Evolutionary conservation across 2,888 invertebrate species (phyloP).

Genomic region (Oscheius sp.): DNA sequence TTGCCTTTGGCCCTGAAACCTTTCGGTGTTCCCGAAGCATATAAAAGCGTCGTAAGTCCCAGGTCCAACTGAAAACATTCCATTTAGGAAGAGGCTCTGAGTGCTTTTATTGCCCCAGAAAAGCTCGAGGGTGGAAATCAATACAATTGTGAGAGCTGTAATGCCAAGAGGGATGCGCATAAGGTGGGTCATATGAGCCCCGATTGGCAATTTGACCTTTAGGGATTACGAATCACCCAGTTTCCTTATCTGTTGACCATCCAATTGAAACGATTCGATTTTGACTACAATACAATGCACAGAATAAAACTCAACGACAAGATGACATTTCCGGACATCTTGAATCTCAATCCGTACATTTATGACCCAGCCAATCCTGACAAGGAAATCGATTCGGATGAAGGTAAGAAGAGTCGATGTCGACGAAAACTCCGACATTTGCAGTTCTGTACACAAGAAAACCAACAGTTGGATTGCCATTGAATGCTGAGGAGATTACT

Average conservation of each 20-base stretch:
- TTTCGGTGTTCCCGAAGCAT: constrained; percentile 83
- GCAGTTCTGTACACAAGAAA: constrained; percentile 20
- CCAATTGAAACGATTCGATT: constrained; percentile 89
- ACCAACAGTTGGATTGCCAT: constrained; percentile 38
- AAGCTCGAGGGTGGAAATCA: constrained; percentile 86
- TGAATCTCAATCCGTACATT: constrained; percentile 84
- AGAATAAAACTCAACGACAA: constrained; percentile 88
- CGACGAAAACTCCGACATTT: neutral
- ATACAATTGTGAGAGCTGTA: constrained; percentile 87
- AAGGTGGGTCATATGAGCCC: constrained; percentile 76
- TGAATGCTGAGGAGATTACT: constrained; percentile 51
- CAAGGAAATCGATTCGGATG: constrained; percentile 1
- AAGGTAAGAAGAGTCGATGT: neutral
- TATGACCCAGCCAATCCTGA: constrained; percentile 60
- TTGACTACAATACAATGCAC: constrained; percentile 86
- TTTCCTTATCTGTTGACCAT: constrained; percentile 88
- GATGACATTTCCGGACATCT: constrained; percentile 85
- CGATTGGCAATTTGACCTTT: neutral
- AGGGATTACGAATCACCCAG: constrained; percentile 85
- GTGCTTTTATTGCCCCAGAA: constrained; percentile 87
- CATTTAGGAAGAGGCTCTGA: constrained; percentile 83
- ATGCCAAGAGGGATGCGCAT: constrained; percentile 88
- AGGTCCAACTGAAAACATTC: neutral
- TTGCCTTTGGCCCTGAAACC: constrained; percentile 87
- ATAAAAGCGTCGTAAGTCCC: constrained; percentile 81